Conservation (phyloP, 2,797 vertebrate species). For the Muscicapa striata region DNA sequence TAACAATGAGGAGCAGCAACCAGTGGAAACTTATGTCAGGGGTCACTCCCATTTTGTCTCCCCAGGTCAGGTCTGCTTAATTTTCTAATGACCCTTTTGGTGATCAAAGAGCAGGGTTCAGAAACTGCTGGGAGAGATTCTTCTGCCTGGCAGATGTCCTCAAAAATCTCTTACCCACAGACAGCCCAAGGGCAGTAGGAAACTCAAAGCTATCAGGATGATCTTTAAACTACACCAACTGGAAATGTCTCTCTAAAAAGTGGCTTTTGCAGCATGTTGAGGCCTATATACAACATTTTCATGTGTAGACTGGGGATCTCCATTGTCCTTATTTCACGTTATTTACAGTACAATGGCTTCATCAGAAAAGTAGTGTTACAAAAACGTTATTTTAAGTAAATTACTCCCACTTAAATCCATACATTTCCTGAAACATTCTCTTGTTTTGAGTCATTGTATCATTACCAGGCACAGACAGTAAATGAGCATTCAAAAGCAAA, state of each 20-base stretch:
- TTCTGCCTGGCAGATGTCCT: background rate
- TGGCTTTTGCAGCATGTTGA: background rate
- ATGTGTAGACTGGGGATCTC: background rate
- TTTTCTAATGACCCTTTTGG: background rate
- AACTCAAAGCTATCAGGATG: background rate
- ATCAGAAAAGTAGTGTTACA: background rate
- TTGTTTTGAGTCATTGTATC: constrained; percentile 58
- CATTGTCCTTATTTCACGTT: background rate
- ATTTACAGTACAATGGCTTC: constrained; percentile 29
- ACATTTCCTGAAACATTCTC: constrained; percentile 33
- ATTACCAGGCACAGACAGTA: constrained; percentile 19
- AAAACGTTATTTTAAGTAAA: constrained; percentile 45
- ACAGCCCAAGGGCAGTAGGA: background rate
- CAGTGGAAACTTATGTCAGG: background rate
- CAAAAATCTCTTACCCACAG: background rate
- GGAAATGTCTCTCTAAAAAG: background rate
- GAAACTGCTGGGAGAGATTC: background rate
- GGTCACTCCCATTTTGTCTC: background rate
- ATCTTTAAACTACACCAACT: background rate
- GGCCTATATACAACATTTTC: background rate
- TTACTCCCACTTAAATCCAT: constrained; percentile 57
- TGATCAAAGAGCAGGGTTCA: background rate
- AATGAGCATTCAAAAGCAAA: constrained; percentile 57
- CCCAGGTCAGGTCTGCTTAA: background rate
- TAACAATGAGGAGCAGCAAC: background rate